Evolutionary conservation across 2,888 invertebrate genomes (phyloP), one percentile per base, ranked within the genome.

Genomic region (Apeira syringaria): DNA sequence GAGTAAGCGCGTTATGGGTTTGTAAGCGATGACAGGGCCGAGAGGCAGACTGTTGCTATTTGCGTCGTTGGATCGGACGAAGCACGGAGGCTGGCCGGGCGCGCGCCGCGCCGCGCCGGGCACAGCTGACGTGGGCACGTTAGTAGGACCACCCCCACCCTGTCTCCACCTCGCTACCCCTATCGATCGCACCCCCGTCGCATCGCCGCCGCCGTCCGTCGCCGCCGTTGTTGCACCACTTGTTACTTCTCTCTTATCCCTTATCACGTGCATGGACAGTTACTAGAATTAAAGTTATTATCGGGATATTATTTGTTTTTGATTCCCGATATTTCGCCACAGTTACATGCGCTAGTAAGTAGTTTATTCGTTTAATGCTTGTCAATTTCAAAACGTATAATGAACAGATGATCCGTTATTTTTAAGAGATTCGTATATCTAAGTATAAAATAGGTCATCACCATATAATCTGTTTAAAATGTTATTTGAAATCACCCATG

Each of bases 171-270:
- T 47, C 59, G 41, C 56, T 53, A 42, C 60, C 62, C 54, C 59
- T 67, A 68, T 69, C 61, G 68, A 70, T 68, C 68, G 62, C 54
- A 50, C 55, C 59, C 59, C 56, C 52, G 49, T 44, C 59, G 32
- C 61, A 20, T 20, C 61, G 57, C 55, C 59, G 57, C 56, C 42
- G 59, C 61, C 66, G 59, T 56, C n/a, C 61, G 57, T 54, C 59
- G 57, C 56, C 42, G 59, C 61, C 66, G 59, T 56, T 69, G 68
- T 74, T 80, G 80, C 80, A 82, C 77, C 82, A 84, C 83, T 82
- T 83, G 82, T 83, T 82, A 83, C 81, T 73, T 75, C 76, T 78
- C 61, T 42, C 51, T 54, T 50, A 20, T 34, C 30, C 44, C 43
- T 44, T 47, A 46, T 32, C 44, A 49, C 31, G 28, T 46, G 34